Evolutionary conservation across 2,888 invertebrate genomes (phyloP).

Genomic region (Eupithecia insigniata): DNA sequence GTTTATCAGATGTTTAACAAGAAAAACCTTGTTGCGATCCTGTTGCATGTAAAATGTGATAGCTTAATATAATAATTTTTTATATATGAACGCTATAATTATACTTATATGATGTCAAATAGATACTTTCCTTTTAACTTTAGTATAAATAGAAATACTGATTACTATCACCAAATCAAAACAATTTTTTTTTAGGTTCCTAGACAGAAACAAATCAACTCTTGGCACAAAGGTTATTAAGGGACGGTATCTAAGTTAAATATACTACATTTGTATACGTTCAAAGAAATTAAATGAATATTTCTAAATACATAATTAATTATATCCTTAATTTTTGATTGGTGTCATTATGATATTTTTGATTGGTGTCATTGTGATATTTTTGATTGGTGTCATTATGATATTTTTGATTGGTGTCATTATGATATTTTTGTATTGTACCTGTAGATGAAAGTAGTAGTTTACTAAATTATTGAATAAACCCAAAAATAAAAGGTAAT

Average conservation of each 20-base stretch:
- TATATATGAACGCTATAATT: background rate
- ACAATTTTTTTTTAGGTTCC: background rate
- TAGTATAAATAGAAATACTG: conserved; percentile 2
- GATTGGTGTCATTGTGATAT: background rate
- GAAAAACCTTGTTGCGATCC: background rate
- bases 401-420: background rate
- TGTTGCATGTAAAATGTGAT: background rate
- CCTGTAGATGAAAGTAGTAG: background rate
- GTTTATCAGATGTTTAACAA: no score
- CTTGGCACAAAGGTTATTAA: conserved; percentile 47
- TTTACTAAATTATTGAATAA: background rate
- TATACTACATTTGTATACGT: background rate
- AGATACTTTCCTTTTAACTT: background rate
- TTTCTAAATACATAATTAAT: background rate
- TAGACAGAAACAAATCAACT: conserved; percentile 13
- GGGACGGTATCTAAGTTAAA: conserved; percentile 44
- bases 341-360: background rate
- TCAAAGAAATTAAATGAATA: background rate
- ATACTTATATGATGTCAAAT: background rate
- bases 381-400: background rate
- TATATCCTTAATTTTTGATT: background rate
- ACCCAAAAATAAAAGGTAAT: background rate
- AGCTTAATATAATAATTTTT: background rate
- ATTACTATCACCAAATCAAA: background rate
- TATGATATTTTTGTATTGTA: background rate